Percentiles rank a stretch among this genome's conserved stretches.
Evolutionary conservation across 2,113 vertebrate genomes (phyloP).

Genomic region (Petrocephalus microphthalmus): DNA sequence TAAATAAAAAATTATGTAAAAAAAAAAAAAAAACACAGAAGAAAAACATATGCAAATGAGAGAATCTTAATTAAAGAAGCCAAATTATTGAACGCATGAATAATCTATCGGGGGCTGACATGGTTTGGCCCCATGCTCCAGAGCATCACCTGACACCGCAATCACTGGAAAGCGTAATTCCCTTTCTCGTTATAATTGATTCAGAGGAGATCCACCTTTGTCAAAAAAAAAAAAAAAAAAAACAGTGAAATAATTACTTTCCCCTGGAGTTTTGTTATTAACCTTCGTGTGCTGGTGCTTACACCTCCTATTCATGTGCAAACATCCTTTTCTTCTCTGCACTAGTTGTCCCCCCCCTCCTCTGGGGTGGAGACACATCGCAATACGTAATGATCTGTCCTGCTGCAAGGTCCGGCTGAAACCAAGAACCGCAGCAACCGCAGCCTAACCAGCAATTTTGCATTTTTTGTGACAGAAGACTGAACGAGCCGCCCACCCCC

Average conservation of each 20-base stretch:
- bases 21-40: conserved; percentile 21
- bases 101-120: conserved; percentile 58
- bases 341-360: conserved; percentile 32
- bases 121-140: conserved; percentile 38
- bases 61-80: conserved; percentile 56
- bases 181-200: conserved; percentile 40
- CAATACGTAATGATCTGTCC: neutral
- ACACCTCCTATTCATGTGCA: conserved; percentile 46
- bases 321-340: conserved; percentile 39
- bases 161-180: conserved; percentile 48
- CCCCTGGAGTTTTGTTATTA: conserved; percentile 47
- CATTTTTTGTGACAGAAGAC: neutral
- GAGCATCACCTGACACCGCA: conserved; percentile 45
- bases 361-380: conserved; percentile 15
- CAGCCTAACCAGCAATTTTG: neutral
- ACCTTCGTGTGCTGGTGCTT: conserved; percentile 47
- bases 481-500: neutral
- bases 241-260: conserved; percentile 35
- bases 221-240: conserved; percentile 29
- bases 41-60: conserved; percentile 56
- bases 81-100: conserved; percentile 58
- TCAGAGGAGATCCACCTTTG: conserved; percentile 29
- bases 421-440: neutral
- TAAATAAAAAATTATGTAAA: conserved; percentile 13
- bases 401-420: neutral